A percentile compares a stretch with the other conserved stretches of the same genome.
Conservation (phyloP, 1,140 invertebrate genomes). For the Lordiphosa clarofinis region DNA sequence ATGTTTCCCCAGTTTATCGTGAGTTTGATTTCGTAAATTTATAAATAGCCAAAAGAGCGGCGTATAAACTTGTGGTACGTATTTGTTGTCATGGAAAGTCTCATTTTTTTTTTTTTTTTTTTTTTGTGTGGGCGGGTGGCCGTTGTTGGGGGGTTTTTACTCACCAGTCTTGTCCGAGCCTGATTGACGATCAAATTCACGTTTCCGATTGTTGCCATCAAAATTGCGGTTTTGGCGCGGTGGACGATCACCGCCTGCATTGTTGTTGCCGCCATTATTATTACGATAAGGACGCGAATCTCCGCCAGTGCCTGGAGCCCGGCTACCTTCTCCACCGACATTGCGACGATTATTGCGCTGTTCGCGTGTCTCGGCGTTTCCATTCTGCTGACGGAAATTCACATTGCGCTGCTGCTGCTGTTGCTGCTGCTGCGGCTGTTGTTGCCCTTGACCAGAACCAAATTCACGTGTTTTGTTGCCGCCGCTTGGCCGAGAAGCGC, state of each 20-base stretch:
- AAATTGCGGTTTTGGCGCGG: conserved; percentile 81
- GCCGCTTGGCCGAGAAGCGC: conserved; percentile 41
- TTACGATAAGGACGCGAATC: conserved; percentile 80
- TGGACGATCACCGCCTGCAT: conserved; percentile 65
- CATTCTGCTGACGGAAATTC: conserved; percentile 79
- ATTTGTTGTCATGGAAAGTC: conserved; percentile 31
- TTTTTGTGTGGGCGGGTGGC: conserved; percentile 12
- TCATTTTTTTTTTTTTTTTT: conserved; percentile 13
- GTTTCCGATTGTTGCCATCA: conserved; percentile 86
- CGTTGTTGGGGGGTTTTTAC: conserved; percentile 72
- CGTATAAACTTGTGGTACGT: conserved; percentile 14
- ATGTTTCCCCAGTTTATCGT: too few species aligned
- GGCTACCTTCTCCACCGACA: conserved; percentile 81
- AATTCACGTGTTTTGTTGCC: conserved; percentile 66
- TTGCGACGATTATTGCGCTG: conserved; percentile 88
- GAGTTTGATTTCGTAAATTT: background rate
- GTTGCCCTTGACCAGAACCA: conserved; percentile 66
- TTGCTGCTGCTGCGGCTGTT: conserved; percentile 41
- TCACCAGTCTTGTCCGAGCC: conserved; percentile 93
- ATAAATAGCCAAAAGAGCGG: background rate
- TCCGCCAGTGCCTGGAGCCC: conserved; percentile 80
- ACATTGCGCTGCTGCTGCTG: conserved; percentile 58
- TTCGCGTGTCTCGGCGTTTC: conserved; percentile 83
- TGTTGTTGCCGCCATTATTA: conserved; percentile 26
- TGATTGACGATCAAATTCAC: conserved; percentile 96